These are phyloP conservation scores for Leuctra nigra DNA, from an alignment of 2,888 invertebrate species.

Conservation along the genomic window DNA sequence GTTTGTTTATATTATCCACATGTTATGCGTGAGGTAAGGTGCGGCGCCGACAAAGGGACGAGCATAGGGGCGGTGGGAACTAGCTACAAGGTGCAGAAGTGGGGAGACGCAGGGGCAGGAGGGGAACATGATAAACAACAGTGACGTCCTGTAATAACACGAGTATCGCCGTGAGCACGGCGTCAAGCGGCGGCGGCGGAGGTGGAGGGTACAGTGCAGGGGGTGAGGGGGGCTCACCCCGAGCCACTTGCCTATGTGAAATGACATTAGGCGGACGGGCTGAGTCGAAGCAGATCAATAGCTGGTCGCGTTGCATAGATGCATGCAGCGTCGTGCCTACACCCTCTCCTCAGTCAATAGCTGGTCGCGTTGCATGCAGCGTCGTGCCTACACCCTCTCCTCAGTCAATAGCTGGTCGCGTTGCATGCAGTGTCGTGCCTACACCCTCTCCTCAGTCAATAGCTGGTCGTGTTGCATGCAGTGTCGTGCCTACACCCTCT, in stretches of 20 bases:
- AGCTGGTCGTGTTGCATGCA: no score
- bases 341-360: conserved; percentile 16
- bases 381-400: no score
- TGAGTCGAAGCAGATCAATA: conserved; percentile 28
- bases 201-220: conserved; percentile 14
- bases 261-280: conserved; percentile 27
- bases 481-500: no score
- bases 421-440: no score
- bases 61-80: conserved; percentile 31
- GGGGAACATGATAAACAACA: neutral
- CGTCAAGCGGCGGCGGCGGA: neutral
- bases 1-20: conserved; percentile 48
- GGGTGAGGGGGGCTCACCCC: conserved; percentile 11
- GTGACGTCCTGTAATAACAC: neutral
- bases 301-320: no score
- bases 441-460: no score
- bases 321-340: no score
- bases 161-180: neutral
- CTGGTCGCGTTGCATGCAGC: no score
- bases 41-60: conserved; percentile 32
- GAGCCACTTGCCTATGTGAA: conserved; percentile 26
- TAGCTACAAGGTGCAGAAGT: conserved; percentile 14
- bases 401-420: no score
- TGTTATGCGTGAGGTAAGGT: conserved; percentile 40
- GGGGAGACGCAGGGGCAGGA: conserved; percentile 18